Base-by-base conservation (phyloP, 2,888 invertebrate genomes). In the Molanna angustata region DNA sequence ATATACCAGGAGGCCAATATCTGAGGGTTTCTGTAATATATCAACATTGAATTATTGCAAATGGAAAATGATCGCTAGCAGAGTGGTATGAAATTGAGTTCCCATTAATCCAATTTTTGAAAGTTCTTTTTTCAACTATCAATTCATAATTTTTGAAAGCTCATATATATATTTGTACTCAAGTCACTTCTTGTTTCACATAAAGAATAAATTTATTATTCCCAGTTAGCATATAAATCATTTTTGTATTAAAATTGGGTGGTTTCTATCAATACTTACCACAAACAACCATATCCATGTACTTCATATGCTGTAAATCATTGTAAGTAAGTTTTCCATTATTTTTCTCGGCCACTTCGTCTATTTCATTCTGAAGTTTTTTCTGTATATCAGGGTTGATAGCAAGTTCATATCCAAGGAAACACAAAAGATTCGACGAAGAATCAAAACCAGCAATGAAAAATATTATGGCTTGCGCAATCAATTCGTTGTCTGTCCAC, bases 401-500 rank as follows among this genome's bases (percentile, higher is more conserved):
- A 2, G 73, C 71, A 32, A 78, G 55, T 58, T 76, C 76, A 47
- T 77, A 72, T 3, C 72, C 60, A 19, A 65, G 61, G 65, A 74
- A 66, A 1, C 66, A 66, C 20, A 77, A 53, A 0, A 67, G 64
- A 0, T 70, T 61, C 0, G 77, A 73, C 0, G 72, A 65, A 2
- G 70, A 73, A 16, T 78, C 78, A 47, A 71, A 77, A 0, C 77
- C 77, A 47, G 74, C 78, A 4, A 65, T 62, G 60, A 77, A 76
- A 64, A 77, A 78, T 16, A 75, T 62, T 35, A 75, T 71, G 0
- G 73, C 74, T 64, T 78, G 78, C 1, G 69, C 66, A 0, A 68
- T 67, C 1, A 78, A 57, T 19, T 76, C 72, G 1, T 66, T 64
- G 32, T 66, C 59, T 1, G 70, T 66, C 72, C 76, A 72, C 61